Conservation (phyloP, 2,888 invertebrate species). For the Andrena marginata region DNA sequence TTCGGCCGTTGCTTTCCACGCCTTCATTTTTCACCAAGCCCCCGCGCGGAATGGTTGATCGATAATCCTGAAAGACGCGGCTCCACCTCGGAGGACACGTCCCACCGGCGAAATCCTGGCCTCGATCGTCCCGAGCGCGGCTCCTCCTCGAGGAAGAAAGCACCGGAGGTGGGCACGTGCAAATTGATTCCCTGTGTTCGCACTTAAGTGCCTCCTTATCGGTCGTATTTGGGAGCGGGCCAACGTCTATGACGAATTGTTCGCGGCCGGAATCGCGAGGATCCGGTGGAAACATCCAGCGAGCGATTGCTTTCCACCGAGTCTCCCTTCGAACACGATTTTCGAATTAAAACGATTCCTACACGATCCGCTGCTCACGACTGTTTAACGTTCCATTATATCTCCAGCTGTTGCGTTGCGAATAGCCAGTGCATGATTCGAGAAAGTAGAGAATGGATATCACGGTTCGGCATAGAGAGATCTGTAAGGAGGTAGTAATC, state of each 20-base stretch:
- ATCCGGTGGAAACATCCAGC: conserved; percentile 23
- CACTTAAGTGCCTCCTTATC: conserved; percentile 74
- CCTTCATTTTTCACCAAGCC: conserved; percentile 52
- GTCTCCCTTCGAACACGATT: conserved; percentile 2
- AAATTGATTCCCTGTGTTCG: conserved; percentile 75
- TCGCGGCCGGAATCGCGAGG: conserved; percentile 52
- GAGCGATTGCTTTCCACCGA: not conserved
- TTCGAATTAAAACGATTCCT: not conserved
- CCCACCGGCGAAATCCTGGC: conserved; percentile 43
- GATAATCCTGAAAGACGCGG: conserved; percentile 40
- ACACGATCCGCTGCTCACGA: not conserved
- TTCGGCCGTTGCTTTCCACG: conserved; percentile 29
- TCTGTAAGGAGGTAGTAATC: no score
- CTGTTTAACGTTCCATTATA: not conserved
- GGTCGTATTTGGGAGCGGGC: conserved; percentile 68
- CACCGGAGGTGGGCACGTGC: conserved; percentile 59
- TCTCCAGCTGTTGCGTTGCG: not conserved
- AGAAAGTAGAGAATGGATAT: no score
- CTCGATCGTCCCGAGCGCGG: conserved; percentile 26
- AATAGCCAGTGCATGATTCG: not conserved
- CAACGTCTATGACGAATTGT: conserved; percentile 70
- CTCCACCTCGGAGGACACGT: conserved; percentile 28
- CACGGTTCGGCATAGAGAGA: no score
- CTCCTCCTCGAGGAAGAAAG: conserved; percentile 30
- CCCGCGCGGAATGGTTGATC: conserved; percentile 38